Evolutionary conservation across 2,113 vertebrate species (phyloP), one percentile per base, ranked within the genome.

Genomic region (Cryptotis parvus): DNA sequence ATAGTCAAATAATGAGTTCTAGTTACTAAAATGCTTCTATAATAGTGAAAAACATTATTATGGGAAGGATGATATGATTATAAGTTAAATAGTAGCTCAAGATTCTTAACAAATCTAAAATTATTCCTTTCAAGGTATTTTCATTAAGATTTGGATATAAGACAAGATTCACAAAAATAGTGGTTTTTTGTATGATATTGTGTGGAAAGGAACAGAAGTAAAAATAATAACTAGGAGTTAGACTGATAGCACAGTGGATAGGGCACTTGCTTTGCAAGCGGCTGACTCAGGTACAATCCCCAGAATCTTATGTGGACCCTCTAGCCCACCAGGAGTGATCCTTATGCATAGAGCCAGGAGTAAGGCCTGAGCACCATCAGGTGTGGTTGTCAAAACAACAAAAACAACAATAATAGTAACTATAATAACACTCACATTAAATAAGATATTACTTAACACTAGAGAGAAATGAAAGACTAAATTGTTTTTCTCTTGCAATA

Each of bases 1-100:
- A 70, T 79, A 78, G 27, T 37, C 76, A 87, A 81, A 58, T 80
- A n/a, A 69, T 0, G 79, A 95, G 45, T 45, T 45, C 45, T 76
- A 75, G 37, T 10, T 43, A 33, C 45, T 18, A 84, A 55, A 35
- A 61, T 22, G 27, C 68, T 88, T 31, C 70, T 70, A 65, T 55
- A 81, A 33, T 29, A 69, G 20, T 68, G 43, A 55, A 55, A 72
- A 49, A 61, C 15, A 45, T n/a, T 45, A 92, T 4, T 12, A 2
- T 49, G n/a, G 61, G 10, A 65, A 85, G 49, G 27, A 77, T 4
- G 78, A 37, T 18, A 45, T 24, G 10, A 2, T 52, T n/a, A 39
- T 37, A 95, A 84, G 39, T 39, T 61, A 37, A 93, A 8, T 29
- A 72, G 41, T 84, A 66, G 49, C 1, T 58, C 55, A 22, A 58